A percentile compares a stretch with the other conserved stretches of the same genome.
Evolutionary conservation across 2,113 vertebrate species (phyloP).

Genomic region (Speoplatyrhinus poulsoni): DNA sequence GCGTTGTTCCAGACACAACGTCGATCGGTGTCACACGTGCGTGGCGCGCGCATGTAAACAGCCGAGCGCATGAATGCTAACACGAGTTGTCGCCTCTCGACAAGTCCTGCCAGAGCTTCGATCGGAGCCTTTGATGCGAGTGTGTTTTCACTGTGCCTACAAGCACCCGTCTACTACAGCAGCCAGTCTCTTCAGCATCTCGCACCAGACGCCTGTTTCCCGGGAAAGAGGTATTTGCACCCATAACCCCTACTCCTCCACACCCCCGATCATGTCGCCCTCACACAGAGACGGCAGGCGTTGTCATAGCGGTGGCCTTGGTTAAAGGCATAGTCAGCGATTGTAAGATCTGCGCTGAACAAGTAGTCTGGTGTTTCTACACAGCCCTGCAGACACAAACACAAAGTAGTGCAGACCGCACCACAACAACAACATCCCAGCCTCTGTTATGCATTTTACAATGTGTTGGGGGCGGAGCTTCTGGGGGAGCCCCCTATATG

Average conservation of each 20-base stretch:
- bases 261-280: conserved; percentile 34
- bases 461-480: too few species aligned
- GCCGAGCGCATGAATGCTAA: not conserved
- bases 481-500: too few species aligned
- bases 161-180: conserved; percentile 47
- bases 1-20: conserved; percentile 35
- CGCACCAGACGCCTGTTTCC: conserved; percentile 45
- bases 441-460: too few species aligned
- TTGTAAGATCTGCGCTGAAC: too few species aligned
- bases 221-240: conserved; percentile 56
- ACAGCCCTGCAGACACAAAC: too few species aligned
- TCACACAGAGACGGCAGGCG: conserved; percentile 46
- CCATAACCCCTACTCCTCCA: not conserved
- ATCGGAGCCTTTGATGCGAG: conserved; percentile 67
- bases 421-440: too few species aligned
- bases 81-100: too few species aligned
- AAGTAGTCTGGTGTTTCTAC: too few species aligned
- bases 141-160: conserved; percentile 45
- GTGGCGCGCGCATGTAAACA: conserved; percentile 15
- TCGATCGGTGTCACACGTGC: too few species aligned
- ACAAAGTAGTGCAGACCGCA: too few species aligned
- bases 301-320: conserved; percentile 58
- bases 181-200: conserved; percentile 63
- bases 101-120: conserved; percentile 47
- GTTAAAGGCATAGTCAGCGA: conserved; percentile 17